Base-by-base conservation (phyloP, 2,888 invertebrate species). In the Troilus luridus region DNA sequence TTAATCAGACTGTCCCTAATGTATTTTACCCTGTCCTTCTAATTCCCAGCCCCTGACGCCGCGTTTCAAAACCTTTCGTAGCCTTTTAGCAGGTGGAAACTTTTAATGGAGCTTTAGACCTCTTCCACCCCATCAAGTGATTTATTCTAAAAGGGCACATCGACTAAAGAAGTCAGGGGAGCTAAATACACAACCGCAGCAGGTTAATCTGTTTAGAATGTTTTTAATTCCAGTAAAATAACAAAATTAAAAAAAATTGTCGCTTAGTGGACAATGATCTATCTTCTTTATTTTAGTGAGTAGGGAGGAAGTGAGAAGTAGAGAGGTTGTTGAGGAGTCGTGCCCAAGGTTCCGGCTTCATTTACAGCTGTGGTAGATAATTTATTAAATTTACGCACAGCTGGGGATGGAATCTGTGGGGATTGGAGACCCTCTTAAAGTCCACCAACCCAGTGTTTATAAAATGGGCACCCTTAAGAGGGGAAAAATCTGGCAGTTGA, bases 71-170 rank as follows among this genome's bases (percentile, higher is more conserved):
- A 56, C 85, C 85, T 56, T 85, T 85, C n/a, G 85, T 85, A 56
- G 85, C 85, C 85, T 85, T 85, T 85, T 85, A 85, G 56, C 85
- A 85, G 85, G 85, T 85, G 85, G 12, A 85, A 85, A 85, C 56
- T 85, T 85, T 85, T 85, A 85, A 85, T 85, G 85, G 85, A 85
- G 72, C 72, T 77, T 77, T 77, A 77, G 72, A 3, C 17, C 72
- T 77, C 72, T 77, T 77, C 17, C 72, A 27, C 72, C 41, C 27
- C 72, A 77, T 77, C 72, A 77, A 77, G 72, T 41, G 72, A 77
- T 77, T 77, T 9, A 77, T 77, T 41, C 41, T 21, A 77, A 77
- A 77, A 17, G 72, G 72, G 41, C 17, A 9, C 17, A 41, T 41
- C 7, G 9, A 19, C 27, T 77, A 17, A 41, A 41, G 1, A 41